These are phyloP conservation scores for Drosophila mayri DNA, from an alignment of 1,140 invertebrate species.

Conservation along the genomic window DNA sequence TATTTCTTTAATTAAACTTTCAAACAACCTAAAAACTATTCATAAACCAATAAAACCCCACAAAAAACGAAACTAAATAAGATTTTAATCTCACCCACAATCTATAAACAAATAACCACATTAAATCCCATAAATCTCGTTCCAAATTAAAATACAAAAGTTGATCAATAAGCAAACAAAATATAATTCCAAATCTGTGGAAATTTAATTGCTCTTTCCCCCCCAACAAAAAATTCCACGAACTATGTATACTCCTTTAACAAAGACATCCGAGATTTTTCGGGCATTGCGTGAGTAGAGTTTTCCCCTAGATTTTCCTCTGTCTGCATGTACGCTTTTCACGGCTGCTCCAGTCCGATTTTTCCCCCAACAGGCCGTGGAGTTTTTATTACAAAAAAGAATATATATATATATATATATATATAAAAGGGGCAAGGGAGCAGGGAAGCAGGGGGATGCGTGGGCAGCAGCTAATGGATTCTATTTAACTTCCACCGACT, in stretches of 20 bases:
- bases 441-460: slow-evolving; percentile 4
- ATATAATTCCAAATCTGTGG: slow-evolving; percentile 40
- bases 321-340: slow-evolving; percentile 44
- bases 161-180: slow-evolving; percentile 13
- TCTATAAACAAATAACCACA: slow-evolving; percentile 22
- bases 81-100: slow-evolving; percentile 2
- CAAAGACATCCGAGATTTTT: slow-evolving; percentile 45
- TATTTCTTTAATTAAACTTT: slow-evolving; percentile 1
- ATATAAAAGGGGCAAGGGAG: slow-evolving; percentile 11
- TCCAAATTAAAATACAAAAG: slow-evolving; percentile 9
- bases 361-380: slow-evolving; percentile 31
- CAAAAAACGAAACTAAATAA: not conserved
- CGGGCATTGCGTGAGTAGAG: slow-evolving; percentile 61
- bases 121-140: slow-evolving; percentile 12
- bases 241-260: slow-evolving; percentile 39
- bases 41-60: not conserved
- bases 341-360: slow-evolving; percentile 18
- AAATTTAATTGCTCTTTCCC: slow-evolving; percentile 64
- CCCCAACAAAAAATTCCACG: not conserved
- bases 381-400: slow-evolving; percentile 74
- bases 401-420: slow-evolving; percentile 24
- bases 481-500: slow-evolving; percentile 84
- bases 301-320: slow-evolving; percentile 15
- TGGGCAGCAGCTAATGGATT: slow-evolving; percentile 81
- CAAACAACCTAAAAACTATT: not conserved